These are phyloP conservation scores for Pachycephus smyrnensis DNA, from an alignment of 2,888 invertebrate species.

Conservation along the genomic window DNA sequence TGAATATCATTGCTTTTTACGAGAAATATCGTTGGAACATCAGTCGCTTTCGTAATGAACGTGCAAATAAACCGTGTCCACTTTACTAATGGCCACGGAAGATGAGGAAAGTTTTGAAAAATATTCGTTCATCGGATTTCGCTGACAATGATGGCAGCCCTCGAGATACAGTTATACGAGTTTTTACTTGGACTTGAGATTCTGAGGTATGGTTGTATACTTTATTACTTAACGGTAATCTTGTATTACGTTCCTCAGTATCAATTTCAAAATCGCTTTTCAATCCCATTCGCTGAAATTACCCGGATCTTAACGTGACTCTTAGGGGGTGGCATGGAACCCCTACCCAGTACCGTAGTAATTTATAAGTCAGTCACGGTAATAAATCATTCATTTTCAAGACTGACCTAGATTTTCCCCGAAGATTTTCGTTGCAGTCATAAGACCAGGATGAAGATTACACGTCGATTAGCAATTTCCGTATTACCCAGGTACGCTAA, in stretches of 20 bases:
- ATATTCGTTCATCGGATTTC: background rate
- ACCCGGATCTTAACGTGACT: background rate
- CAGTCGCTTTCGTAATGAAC: background rate
- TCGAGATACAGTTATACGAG: background rate
- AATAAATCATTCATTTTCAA: conserved; percentile 16
- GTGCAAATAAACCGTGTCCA: background rate
- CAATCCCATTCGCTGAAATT: background rate
- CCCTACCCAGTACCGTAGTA: background rate
- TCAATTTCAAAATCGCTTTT: conserved; percentile 1
- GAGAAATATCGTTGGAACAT: background rate
- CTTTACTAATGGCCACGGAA: background rate
- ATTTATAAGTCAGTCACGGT: conserved; percentile 2
- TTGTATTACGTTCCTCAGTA: background rate
- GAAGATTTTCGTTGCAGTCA: background rate
- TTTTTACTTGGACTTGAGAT: background rate
- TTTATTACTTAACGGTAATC: background rate
- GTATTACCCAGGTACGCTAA: background rate
- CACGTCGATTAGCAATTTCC: conserved; percentile 1
- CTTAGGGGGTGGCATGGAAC: background rate
- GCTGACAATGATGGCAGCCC: background rate
- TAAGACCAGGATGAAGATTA: background rate
- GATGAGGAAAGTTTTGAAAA: background rate
- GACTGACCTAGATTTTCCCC: conserved; percentile 9
- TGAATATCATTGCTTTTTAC: background rate
- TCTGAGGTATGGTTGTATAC: background rate